phyloP scores from a whole-genome alignment of 2,113 vertebrate species.

The Oplegnathus fasciatus region DNA sequence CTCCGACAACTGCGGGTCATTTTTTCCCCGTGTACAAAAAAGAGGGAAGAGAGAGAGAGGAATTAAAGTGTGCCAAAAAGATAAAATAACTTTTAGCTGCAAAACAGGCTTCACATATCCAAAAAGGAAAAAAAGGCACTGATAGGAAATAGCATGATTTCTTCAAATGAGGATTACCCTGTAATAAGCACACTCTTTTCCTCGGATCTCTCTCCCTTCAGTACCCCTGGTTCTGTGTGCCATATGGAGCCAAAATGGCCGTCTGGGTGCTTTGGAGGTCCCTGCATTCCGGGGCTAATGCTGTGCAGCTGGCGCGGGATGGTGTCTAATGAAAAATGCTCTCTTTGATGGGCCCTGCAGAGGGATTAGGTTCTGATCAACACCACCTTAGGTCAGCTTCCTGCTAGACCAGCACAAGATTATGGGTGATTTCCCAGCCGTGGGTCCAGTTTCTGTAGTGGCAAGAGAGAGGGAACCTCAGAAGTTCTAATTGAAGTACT shows the following conservation, averaged over 20 bases:
- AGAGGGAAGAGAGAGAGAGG: slow-evolving; percentile 20
- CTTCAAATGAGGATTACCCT: slow-evolving; percentile 61
- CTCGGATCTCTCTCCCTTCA: slow-evolving; percentile 38
- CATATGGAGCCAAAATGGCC: slow-evolving; percentile 83
- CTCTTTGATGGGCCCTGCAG: slow-evolving; percentile 83
- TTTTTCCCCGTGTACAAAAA: slow-evolving; percentile 24
- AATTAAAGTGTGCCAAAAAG: slow-evolving; percentile 50
- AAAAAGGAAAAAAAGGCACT: slow-evolving; percentile 22
- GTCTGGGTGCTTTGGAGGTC: slow-evolving; percentile 76
- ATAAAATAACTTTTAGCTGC: slow-evolving; percentile 54
- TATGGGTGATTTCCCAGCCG: slow-evolving; percentile 70
- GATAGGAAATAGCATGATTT: slow-evolving; percentile 56
- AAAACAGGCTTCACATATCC: slow-evolving; percentile 59
- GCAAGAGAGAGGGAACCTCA: slow-evolving; percentile 15
- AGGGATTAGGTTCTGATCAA: slow-evolving; percentile 84
- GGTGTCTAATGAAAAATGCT: slow-evolving; percentile 81
- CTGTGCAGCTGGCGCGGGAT: slow-evolving; percentile 80
- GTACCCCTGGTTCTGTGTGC: slow-evolving; percentile 63
- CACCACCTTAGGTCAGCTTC: slow-evolving; percentile 81
- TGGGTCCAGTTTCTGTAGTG: slow-evolving; percentile 71
- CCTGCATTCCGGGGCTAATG: slow-evolving; percentile 81
- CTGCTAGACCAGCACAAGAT: slow-evolving; percentile 76
- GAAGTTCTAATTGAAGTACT: slow-evolving; percentile 48
- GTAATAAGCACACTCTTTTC: slow-evolving; percentile 44
- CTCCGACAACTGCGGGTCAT: slow-evolving; percentile 45